Percentiles rank a stretch among this genome's conserved stretches.
Evolutionary conservation across 2,113 vertebrate species (phyloP).

Genomic region (Cyprinodon brontotheroides): DNA sequence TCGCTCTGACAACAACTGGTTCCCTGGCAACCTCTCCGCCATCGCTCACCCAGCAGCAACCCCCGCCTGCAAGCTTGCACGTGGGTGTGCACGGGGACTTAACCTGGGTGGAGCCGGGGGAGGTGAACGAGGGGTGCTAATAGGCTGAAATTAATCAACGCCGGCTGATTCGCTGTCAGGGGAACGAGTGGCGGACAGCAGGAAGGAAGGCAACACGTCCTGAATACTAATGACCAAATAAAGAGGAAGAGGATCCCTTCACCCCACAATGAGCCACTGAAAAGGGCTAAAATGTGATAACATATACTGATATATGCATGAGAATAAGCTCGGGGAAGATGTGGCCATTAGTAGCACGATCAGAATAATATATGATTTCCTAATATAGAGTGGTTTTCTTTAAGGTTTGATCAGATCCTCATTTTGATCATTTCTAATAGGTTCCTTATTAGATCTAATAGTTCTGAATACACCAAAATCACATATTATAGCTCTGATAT

Average conservation of each 20-base stretch:
- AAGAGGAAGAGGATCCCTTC: slow-evolving; percentile 28
- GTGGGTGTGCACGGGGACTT: slow-evolving; percentile 76
- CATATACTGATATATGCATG: not conserved
- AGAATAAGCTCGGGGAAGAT: not conserved
- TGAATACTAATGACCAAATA: slow-evolving; percentile 79
- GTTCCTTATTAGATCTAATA: too few species aligned
- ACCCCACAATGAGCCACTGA: not conserved
- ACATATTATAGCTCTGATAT: too few species aligned
- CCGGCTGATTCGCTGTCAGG: slow-evolving; percentile 80
- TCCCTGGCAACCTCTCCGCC: slow-evolving; percentile 77
- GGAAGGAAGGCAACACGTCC: slow-evolving; percentile 68
- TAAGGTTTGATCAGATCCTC: too few species aligned
- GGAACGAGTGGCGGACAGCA: slow-evolving; percentile 73
- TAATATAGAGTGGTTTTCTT: too few species aligned
- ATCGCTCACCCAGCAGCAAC: slow-evolving; percentile 77
- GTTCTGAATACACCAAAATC: too few species aligned
- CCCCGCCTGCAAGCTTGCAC: slow-evolving; percentile 51
- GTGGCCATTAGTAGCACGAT: not conserved
- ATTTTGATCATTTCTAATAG: too few species aligned
- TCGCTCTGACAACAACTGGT: slow-evolving; percentile 82
- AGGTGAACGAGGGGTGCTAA: slow-evolving; percentile 78
- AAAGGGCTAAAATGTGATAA: not conserved
- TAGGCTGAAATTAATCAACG: slow-evolving; percentile 87
- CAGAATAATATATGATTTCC: not conserved
- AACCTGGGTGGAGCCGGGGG: slow-evolving; percentile 80